phyloP scores from a whole-genome alignment of 2,113 vertebrate genomes.

The Saiga tatarica region DNA sequence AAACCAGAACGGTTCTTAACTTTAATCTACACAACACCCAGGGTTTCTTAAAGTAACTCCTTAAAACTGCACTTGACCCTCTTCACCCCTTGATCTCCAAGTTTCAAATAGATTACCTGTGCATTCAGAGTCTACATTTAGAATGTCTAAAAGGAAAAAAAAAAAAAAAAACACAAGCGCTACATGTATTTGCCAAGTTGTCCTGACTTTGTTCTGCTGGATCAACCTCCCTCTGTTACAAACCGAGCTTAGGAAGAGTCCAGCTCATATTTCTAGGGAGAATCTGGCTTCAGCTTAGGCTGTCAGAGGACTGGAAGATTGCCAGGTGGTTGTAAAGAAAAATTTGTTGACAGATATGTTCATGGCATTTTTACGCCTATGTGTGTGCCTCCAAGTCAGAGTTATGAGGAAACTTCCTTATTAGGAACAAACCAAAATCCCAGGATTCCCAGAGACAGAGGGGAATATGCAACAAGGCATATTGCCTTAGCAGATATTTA shows the following conservation, averaged over 20 bases:
- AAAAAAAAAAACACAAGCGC: neutral
- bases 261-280: conserved; percentile 1
- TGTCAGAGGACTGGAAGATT: conserved; percentile 46
- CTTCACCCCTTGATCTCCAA: neutral
- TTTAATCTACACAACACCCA: neutral
- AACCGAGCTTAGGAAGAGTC: conserved; percentile 57
- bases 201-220: conserved; percentile 26
- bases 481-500: neutral
- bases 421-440: conserved; percentile 76
- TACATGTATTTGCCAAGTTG: neutral
- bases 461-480: neutral
- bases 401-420: conserved; percentile 77
- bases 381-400: conserved; percentile 63
- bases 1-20: neutral
- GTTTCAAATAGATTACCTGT: neutral
- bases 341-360: conserved; percentile 73
- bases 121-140: neutral
- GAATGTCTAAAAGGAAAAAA: neutral
- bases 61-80: neutral
- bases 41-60: neutral
- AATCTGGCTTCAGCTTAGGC: conserved; percentile 63
- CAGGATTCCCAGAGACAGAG: neutral
- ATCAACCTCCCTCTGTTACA: conserved; percentile 54
- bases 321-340: conserved; percentile 67
- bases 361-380: conserved; percentile 42